Evolutionary conservation across 2,113 vertebrate genomes (phyloP), one percentile per base, ranked within the genome.

Genomic region (Cynopterus brachyotis): DNA sequence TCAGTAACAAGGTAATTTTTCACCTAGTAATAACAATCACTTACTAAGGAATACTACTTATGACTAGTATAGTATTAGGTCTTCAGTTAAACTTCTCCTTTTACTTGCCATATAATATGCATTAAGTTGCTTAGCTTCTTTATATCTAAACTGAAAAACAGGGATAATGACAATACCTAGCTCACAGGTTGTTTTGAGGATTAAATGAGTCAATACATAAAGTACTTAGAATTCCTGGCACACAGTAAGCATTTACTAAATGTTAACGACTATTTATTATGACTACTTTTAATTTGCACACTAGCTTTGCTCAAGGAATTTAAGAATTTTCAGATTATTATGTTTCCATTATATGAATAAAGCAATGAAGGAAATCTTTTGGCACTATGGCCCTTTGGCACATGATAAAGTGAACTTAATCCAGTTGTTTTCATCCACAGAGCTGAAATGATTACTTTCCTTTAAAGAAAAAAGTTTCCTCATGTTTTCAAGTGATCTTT

Each of bases 41-140:
- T 82, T 47, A 89, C 45, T 66, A 84, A 79, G 47, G 50, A 95
- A 40, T 37, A 80, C 24, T 96, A 80, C 40, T 89, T 84, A 92
- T 30, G 37, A 72, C 16, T 53, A 57, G n/a, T 30, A 73, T 42
- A 72, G 12, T 60, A 42, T 67, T 84, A 89, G 59, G 24, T 15
- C n/a, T 19, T 60, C 64, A 85, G 40, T 67, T 73, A 88, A 91
- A 13, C 28, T 87, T 87, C 3, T 64, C 2, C 7, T 82, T 91
- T 76, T 60, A 78, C 3, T 83, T 57, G 13, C 19, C 37, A 53
- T 32, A 45, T 88, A 32, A 83, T 7, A 78, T 57, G 40, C 12
- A 32, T 75, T 16, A 50, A 75, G 42, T 76, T 75, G 26, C 45
- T 89, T 92, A 37, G 32, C 1, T 9, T 76, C 59, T 83, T 17